These are phyloP conservation scores for Benitochromis conjunctus DNA, from an alignment of 2,113 vertebrate species.

Conservation along the genomic window DNA sequence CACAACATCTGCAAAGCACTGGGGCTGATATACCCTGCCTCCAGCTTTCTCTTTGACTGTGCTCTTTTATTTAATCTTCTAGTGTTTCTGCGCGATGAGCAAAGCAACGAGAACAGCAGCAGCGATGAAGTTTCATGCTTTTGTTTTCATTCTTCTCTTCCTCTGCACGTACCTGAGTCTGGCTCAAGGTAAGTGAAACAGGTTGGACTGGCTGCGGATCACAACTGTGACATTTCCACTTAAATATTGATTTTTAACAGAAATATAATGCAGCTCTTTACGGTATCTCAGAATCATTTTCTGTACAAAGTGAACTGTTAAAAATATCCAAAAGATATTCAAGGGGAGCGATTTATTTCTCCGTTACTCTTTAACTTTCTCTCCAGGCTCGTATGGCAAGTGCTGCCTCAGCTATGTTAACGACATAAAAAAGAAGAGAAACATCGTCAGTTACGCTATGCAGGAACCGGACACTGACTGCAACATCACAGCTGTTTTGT, in stretches of 20 bases:
- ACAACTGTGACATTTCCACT: neutral
- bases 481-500: slow-evolving; percentile 73
- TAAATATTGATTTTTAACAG: neutral
- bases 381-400: slow-evolving; percentile 63
- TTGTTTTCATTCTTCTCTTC: slow-evolving; percentile 64
- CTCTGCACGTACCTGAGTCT: slow-evolving; percentile 62
- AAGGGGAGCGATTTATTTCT: neutral
- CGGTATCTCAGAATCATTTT: neutral
- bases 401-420: slow-evolving; percentile 57
- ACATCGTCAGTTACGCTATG: slow-evolving; percentile 36
- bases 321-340: neutral
- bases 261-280: neutral
- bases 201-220: neutral
- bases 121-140: slow-evolving; percentile 64
- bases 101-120: neutral
- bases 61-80: neutral
- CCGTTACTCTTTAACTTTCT: neutral
- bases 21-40: neutral
- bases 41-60: neutral
- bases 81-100: neutral
- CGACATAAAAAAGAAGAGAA: neutral
- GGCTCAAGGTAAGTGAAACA: slow-evolving; percentile 65
- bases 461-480: slow-evolving; percentile 74
- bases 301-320: neutral
- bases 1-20: neutral